A percentile compares a stretch with the other conserved stretches of the same genome.
phyloP scores from a whole-genome alignment of 2,113 vertebrate species.

The Peromyscus polionotus region DNA sequence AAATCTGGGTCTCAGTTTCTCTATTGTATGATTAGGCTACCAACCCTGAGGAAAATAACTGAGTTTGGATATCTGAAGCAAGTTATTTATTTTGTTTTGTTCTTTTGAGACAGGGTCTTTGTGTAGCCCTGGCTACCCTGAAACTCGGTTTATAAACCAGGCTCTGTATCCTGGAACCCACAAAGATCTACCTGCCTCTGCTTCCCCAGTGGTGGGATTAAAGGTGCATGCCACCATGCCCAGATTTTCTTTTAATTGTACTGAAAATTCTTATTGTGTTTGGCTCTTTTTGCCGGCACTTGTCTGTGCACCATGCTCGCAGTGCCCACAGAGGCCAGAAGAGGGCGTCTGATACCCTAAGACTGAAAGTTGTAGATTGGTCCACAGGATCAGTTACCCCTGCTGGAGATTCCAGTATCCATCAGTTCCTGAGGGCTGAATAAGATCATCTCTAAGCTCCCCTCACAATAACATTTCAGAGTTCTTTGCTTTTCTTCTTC shows the following conservation, averaged over 20 bases:
- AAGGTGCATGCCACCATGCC: not conserved
- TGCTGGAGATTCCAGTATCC: not conserved
- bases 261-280: not conserved
- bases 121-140: not conserved
- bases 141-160: not conserved
- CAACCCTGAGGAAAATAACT: not conserved
- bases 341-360: not conserved
- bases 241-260: not conserved
- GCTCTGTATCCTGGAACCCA: not conserved
- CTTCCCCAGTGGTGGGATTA: not conserved
- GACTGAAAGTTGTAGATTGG: not conserved
- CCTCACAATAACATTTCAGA: not conserved
- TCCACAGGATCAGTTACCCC: not conserved
- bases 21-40: not conserved
- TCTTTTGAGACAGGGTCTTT: not conserved
- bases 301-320: not conserved
- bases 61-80: not conserved
- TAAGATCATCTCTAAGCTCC: conserved; percentile 36
- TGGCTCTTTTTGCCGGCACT: not conserved
- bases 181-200: not conserved
- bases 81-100: not conserved
- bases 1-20: not conserved
- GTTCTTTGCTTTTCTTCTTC: not conserved
- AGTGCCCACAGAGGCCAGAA: not conserved
- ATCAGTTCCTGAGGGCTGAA: not conserved